Evolutionary conservation across 2,797 vertebrate species (phyloP).

Genomic region (Acanthiza pusilla): DNA sequence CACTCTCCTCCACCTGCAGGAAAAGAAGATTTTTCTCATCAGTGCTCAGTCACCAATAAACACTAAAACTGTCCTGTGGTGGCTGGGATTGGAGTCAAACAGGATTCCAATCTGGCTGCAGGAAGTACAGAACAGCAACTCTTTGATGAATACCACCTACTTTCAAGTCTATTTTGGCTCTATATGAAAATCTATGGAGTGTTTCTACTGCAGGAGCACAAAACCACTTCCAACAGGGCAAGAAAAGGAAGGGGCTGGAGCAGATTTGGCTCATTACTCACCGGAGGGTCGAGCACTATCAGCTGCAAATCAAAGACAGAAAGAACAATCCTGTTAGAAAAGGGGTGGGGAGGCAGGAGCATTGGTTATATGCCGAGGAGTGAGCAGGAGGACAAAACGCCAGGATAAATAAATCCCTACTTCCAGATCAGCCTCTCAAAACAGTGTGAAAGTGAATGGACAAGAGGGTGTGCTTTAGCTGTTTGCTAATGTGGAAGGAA

Average conservation of each 20-base stretch:
- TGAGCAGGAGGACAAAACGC: neutral
- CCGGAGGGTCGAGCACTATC: conserved; percentile 93
- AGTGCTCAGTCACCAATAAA: neutral
- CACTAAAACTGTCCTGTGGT: neutral
- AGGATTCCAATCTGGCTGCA: neutral
- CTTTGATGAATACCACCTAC: neutral
- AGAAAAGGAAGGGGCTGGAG: neutral
- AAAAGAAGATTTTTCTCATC: neutral
- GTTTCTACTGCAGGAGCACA: conserved; percentile 7
- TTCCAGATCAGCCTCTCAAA: neutral
- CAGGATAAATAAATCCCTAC: neutral
- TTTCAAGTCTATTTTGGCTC: neutral
- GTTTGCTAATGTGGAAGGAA: neutral
- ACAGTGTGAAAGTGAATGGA: neutral
- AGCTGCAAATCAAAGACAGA: conserved; percentile 85
- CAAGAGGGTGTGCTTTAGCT: neutral
- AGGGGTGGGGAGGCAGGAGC: neutral
- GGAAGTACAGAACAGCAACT: neutral
- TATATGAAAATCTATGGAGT: neutral
- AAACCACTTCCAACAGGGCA: neutral
- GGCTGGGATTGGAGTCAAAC: neutral
- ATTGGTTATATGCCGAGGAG: neutral
- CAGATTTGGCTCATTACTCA: conserved; percentile 75
- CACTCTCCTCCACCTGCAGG: conserved; percentile 87
- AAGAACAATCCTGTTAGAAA: conserved; percentile 59